A percentile compares a stretch with the other conserved stretches of the same genome.
These are phyloP conservation scores for Platorchestia sp. DNA, from an alignment of 1,140 invertebrate genomes.

Conservation along the genomic window DNA sequence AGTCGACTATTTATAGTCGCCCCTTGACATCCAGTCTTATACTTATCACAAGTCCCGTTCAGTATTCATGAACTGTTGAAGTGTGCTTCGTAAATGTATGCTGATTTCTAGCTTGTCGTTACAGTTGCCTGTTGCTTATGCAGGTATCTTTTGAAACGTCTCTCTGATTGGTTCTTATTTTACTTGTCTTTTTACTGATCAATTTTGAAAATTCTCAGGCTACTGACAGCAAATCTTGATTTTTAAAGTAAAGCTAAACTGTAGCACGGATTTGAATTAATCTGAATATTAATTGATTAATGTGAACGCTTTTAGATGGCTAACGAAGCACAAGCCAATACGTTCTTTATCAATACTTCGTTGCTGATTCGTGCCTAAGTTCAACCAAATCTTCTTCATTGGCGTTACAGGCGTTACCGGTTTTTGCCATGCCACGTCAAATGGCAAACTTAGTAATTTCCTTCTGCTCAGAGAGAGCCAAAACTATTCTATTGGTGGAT, in stretches of 20 bases:
- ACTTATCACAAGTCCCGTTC: not conserved
- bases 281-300: not conserved
- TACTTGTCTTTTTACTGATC: not conserved
- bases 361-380: not conserved
- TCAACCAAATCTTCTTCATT: not conserved
- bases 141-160: not conserved
- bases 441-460: not conserved
- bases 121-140: not conserved
- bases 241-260: not conserved
- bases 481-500: too few relatives aligned
- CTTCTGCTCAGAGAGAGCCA: too few relatives aligned
- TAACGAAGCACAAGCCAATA: not conserved
- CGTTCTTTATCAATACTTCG: not conserved
- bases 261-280: not conserved
- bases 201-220: not conserved
- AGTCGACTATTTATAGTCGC: not conserved
- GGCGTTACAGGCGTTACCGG: not conserved
- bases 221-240: not conserved
- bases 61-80: slow-evolving; percentile 22
- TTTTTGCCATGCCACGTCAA: not conserved
- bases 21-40: not conserved
- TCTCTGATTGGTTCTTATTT: not conserved
- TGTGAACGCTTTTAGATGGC: not conserved
- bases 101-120: not conserved
- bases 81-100: slow-evolving; percentile 2